Evolutionary conservation across 1,140 invertebrate species (phyloP), one percentile per base, ranked within the genome.

Genomic region (Eriosoma lanigerum): DNA sequence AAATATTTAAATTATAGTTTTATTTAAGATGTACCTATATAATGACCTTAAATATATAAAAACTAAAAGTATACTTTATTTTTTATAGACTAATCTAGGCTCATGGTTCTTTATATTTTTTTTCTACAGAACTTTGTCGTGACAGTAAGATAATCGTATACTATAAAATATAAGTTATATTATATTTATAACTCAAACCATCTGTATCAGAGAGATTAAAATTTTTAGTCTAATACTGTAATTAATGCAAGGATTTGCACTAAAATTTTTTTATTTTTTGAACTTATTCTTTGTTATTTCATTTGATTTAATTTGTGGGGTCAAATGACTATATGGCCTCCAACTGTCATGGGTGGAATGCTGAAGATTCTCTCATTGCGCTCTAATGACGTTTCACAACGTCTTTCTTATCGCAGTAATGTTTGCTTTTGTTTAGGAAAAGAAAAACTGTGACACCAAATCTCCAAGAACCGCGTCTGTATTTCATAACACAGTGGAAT

Each of bases 341-440:
- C 66, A 68, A 72, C 68, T 52, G 68, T 52, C 68, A 52, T 38
- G 52, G 72, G 19, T 56, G 50, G 50, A 75, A 75, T 44, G 19
- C 52, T 58, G 52, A 60, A 78, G 75, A 78, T 78, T 78, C 75
- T 78, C 75, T 78, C 56, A 46, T 56, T 60, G 13, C 44, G 56
- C 56, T 26, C 75, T 78, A 78, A 78, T 62, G 75, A 78, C 75
- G 54, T 78, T 78, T 78, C 75, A 62, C 75, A 78, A 78, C 75
- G 24, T 26, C 52, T 50, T 52, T 48, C 32, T 72, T 52, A 72
- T 52, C 68, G 68, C 46, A 24, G 26, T 72, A 52, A 78, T 62
- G 56, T 78, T 78, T 60, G 38, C 56, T 78, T 78, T 78, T 78
- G 75, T 78, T 78, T 62, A 38, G 3, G 38, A 44, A 38, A 75